phyloP scores from a whole-genome alignment of 2,797 vertebrate species.

The Micromesistius poutassou region DNA sequence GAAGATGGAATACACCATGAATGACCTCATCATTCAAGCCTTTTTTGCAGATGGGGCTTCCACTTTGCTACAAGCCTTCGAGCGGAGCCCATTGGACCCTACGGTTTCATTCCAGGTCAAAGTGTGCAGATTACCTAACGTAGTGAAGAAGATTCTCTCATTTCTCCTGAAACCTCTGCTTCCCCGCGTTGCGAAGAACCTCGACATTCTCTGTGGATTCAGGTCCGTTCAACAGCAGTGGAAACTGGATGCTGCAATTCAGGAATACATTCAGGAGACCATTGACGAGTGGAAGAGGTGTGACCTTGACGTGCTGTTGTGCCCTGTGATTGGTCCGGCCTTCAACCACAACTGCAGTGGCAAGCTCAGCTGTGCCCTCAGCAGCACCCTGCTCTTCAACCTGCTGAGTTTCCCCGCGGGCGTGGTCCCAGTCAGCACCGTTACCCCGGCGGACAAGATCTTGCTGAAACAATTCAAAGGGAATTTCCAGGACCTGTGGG shows the following conservation, averaged over 20 bases:
- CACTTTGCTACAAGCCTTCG: neutral
- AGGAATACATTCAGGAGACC: constrained; percentile 77
- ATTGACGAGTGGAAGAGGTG: constrained; percentile 79
- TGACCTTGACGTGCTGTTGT: constrained; percentile 87
- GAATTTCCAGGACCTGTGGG: constrained; percentile 73
- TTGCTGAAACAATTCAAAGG: constrained; percentile 78
- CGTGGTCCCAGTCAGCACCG: constrained; percentile 78
- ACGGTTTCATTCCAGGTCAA: neutral
- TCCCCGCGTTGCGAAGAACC: neutral
- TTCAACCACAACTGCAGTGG: constrained; percentile 67
- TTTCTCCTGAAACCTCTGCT: neutral
- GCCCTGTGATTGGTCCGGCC: constrained; percentile 84
- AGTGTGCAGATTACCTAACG: neutral
- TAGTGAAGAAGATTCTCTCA: neutral
- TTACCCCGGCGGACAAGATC: constrained; percentile 83
- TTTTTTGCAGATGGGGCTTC: neutral
- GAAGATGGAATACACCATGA: neutral
- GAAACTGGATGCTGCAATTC: neutral
- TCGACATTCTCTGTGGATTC: neutral
- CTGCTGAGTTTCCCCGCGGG: constrained; percentile 86
- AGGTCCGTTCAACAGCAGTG: neutral
- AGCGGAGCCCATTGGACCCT: neutral
- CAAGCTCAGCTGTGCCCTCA: constrained; percentile 66
- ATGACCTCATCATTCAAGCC: neutral
- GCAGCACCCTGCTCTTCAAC: constrained; percentile 79